Percentiles rank a stretch among this genome's conserved stretches.
phyloP scores from a whole-genome alignment of 2,113 vertebrate species.

The Cryptotis parvus region DNA sequence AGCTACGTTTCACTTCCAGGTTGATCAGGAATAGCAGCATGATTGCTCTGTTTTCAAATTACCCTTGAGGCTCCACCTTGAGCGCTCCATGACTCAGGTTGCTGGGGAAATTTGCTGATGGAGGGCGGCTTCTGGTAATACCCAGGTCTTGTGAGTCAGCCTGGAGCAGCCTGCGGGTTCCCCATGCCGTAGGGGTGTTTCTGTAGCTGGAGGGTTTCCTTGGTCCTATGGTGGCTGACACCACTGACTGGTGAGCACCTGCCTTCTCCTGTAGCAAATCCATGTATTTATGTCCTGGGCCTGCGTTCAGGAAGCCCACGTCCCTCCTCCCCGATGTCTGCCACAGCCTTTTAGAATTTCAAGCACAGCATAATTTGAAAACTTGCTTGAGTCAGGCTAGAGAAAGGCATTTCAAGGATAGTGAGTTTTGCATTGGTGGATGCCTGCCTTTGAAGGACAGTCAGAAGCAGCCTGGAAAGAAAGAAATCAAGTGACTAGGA shows the following conservation, averaged over 20 bases:
- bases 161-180: not conserved
- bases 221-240: too few species aligned
- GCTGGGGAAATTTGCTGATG: not conserved
- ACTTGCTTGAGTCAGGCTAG: slow-evolving; percentile 38
- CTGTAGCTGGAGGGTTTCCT: not conserved
- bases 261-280: not conserved
- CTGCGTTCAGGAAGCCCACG: not conserved
- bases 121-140: not conserved
- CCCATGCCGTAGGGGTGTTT: not conserved
- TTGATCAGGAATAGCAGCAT: too few species aligned
- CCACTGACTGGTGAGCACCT: not conserved
- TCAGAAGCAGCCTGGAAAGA: not conserved
- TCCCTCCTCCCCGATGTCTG: not conserved
- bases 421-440: slow-evolving; percentile 10
- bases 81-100: not conserved
- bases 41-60: too few species aligned
- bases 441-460: slow-evolving; percentile 38
- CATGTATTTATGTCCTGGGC: not conserved
- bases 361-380: slow-evolving; percentile 8
- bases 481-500: slow-evolving; percentile 24
- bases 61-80: too few species aligned
- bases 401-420: slow-evolving; percentile 45
- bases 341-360: slow-evolving; percentile 1
- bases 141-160: not conserved
- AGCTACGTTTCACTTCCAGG: too few species aligned